These are phyloP conservation scores for Cecropterus lyciades DNA, from an alignment of 1,140 invertebrate species.

Conservation along the genomic window DNA sequence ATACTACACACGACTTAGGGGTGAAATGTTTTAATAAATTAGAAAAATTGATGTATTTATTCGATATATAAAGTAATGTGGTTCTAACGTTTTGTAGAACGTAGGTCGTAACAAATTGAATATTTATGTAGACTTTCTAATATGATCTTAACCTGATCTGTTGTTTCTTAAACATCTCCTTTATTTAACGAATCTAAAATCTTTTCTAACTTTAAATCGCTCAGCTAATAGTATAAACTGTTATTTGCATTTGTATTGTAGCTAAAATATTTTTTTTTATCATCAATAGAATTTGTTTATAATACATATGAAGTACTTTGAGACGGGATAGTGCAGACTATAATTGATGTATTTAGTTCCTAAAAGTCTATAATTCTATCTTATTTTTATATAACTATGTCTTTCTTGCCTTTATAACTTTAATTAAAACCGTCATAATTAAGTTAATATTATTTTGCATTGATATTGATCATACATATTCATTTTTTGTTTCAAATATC, in stretches of 20 bases:
- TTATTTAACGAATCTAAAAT: too few species aligned
- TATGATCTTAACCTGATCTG: constrained; percentile 36
- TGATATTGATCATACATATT: too few species aligned
- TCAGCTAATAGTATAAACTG: too few species aligned
- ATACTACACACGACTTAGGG: constrained; percentile 29
- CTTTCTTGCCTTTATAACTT: neutral
- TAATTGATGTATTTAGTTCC: neutral
- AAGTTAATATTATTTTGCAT: too few species aligned
- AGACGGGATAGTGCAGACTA: too few species aligned
- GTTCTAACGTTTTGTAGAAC: constrained; percentile 49
- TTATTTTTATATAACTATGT: neutral
- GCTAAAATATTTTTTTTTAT: too few species aligned
- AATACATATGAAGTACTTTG: too few species aligned
- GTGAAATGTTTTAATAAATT: neutral
- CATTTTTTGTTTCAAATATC: too few species aligned
- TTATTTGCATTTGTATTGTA: too few species aligned
- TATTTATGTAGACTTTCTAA: constrained; percentile 7
- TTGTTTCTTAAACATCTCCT: neutral
- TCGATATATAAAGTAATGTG: constrained; percentile 39
- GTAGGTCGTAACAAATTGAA: constrained; percentile 37
- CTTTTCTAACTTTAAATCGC: too few species aligned
- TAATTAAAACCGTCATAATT: neutral
- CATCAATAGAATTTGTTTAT: too few species aligned
- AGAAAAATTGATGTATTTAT: constrained; percentile 35
- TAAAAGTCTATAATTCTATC: neutral